Base-by-base conservation (phyloP, 2,888 invertebrate species). In the Micropterix aruncella region DNA sequence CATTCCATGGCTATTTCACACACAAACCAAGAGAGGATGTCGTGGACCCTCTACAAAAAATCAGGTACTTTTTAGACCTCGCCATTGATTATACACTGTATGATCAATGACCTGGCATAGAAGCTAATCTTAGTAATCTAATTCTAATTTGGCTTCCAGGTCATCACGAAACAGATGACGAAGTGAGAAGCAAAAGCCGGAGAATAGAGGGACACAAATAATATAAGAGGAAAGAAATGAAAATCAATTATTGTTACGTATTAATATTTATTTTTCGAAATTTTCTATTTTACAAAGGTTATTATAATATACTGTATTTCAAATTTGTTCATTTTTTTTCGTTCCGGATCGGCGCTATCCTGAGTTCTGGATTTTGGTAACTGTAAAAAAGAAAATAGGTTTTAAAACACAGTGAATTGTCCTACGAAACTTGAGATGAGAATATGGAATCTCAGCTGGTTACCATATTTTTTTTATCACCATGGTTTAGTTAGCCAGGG, bases 1-100 rank as follows among this genome's bases (percentile, higher is more conserved):
- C 70, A 71, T 53, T 60, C 70, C 2, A 70, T 71, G 70, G 64
- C 69, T 1, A 69, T 71, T 65, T 69, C 70, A 16, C 69, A 68
- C 51, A 63, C 67, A 12, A 71, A 71, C 53, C 57, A 70, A 2
- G 70, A 71, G 53, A 59, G 70, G 36, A 56, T 70, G 40, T 69
- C 70, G 15, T 71, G 70, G 58, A 65, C 67, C 9, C 59, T 71
- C 64, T 70, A 70, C 52, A 70, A 70, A 59, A 70, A 70, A 55
- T 60, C 63, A 2, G 57, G 57, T n/a, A n/a, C n/a, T n/a, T n/a
- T n/a, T n/a, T n/a, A n/a, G n/a, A n/a, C n/a, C n/a, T n/a, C n/a
- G n/a, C n/a, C n/a, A n/a, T n/a, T n/a, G n/a, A n/a, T n/a, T n/a
- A n/a, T n/a, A n/a, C n/a, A n/a, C n/a, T n/a, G n/a, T n/a, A n/a